Conservation (phyloP, 2,797 vertebrate genomes). For the Brotogeris chrysoptera region DNA sequence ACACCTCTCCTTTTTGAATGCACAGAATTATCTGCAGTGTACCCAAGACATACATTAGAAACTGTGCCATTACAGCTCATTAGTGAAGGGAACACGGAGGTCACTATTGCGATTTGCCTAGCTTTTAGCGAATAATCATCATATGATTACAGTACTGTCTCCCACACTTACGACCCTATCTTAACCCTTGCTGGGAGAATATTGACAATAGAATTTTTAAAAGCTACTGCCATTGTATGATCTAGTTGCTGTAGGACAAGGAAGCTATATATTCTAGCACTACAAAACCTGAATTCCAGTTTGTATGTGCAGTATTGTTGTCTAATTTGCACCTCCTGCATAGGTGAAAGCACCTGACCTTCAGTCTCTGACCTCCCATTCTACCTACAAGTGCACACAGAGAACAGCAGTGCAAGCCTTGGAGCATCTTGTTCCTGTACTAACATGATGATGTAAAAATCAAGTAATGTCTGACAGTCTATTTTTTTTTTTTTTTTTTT, state of each 20-base stretch:
- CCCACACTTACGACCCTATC: background rate
- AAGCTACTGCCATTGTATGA: conserved; percentile 5
- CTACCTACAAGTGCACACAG: background rate
- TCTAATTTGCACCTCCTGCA: conserved; percentile 12
- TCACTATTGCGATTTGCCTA: background rate
- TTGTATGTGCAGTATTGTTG: background rate
- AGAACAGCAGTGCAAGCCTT: background rate
- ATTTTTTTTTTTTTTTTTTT: background rate
- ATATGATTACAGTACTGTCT: background rate
- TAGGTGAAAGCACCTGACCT: conserved; percentile 40
- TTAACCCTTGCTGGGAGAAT: background rate
- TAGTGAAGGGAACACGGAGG: background rate
- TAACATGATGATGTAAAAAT: conserved; percentile 45
- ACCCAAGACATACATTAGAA: background rate
- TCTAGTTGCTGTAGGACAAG: conserved; percentile 18
- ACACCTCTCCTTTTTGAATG: background rate
- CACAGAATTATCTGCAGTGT: background rate
- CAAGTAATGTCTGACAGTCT: conserved; percentile 1
- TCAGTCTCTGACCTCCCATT: conserved; percentile 5
- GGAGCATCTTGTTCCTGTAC: background rate
- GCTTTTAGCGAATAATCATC: background rate
- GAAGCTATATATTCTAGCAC: background rate
- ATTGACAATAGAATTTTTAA: conserved; percentile 12
- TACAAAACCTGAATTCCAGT: conserved; percentile 1
- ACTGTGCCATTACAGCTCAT: background rate